Conservation (phyloP, 2,113 vertebrate genomes). For the Bujurquina vittata region DNA sequence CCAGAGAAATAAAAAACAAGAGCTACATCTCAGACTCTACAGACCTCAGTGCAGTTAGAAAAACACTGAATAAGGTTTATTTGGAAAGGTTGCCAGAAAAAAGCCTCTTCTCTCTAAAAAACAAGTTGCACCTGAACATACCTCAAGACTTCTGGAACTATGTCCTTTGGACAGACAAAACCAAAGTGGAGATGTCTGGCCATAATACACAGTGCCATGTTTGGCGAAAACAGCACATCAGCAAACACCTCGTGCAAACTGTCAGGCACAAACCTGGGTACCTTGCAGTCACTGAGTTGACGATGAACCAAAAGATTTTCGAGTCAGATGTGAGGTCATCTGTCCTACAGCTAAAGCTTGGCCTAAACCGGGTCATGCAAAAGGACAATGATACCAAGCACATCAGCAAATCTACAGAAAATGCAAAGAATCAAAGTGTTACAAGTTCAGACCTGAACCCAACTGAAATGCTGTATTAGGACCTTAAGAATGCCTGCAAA, state of each 20-base stretch:
- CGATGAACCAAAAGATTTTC: not conserved
- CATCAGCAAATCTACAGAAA: not conserved
- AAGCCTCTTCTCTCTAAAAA: not conserved
- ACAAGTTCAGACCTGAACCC: not conserved
- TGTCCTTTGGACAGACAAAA: not conserved
- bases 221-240: not conserved
- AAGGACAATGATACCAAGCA: not conserved
- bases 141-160: not conserved
- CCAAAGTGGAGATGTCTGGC: not conserved
- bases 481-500: not conserved
- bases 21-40: not conserved
- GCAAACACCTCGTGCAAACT: not conserved
- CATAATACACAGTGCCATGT: not conserved
- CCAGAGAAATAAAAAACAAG: not conserved
- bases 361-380: not conserved
- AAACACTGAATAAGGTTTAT: not conserved
- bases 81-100: not conserved
- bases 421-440: not conserved
- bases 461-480: rapidly evolving
- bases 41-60: not conserved
- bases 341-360: not conserved
- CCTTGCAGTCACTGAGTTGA: not conserved
- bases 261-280: not conserved
- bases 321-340: not conserved
- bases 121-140: not conserved